phyloP scores from a whole-genome alignment of 35 echinoderm and acorn worm genomes.

The Chiridota heheva region DNA sequence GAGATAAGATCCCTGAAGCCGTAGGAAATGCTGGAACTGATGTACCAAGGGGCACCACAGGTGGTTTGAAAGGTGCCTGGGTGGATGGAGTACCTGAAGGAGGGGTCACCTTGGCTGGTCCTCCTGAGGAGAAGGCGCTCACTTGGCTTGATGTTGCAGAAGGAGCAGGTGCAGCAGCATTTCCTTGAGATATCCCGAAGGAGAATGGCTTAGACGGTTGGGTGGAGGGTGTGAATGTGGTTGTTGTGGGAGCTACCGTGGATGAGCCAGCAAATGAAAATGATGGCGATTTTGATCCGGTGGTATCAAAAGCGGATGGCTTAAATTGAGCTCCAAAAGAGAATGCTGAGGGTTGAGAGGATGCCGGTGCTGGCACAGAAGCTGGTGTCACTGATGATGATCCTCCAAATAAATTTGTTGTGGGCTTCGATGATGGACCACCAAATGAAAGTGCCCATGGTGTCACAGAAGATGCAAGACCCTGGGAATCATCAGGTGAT shows the following conservation, averaged over 20 bases:
- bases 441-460: no score
- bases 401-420: neutral
- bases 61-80: neutral
- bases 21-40: neutral
- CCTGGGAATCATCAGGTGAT: neutral
- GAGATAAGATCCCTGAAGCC: no score
- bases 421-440: neutral
- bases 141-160: neutral
- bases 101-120: neutral
- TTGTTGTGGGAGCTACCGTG: neutral
- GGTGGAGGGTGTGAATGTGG: neutral
- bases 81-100: slow-evolving; percentile 4
- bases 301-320: slow-evolving; percentile 1
- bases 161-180: neutral
- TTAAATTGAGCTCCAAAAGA: neutral
- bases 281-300: neutral
- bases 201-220: slow-evolving; percentile 1
- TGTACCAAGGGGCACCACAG: neutral
- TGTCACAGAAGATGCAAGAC: neutral
- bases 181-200: neutral
- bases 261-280: neutral
- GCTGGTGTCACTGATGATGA: neutral
- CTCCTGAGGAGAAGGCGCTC: neutral
- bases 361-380: neutral
- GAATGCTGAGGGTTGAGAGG: neutral